These are phyloP conservation scores for Erinaceus europaeus DNA, from an alignment of 2,113 vertebrate genomes.

Conservation along the genomic window DNA sequence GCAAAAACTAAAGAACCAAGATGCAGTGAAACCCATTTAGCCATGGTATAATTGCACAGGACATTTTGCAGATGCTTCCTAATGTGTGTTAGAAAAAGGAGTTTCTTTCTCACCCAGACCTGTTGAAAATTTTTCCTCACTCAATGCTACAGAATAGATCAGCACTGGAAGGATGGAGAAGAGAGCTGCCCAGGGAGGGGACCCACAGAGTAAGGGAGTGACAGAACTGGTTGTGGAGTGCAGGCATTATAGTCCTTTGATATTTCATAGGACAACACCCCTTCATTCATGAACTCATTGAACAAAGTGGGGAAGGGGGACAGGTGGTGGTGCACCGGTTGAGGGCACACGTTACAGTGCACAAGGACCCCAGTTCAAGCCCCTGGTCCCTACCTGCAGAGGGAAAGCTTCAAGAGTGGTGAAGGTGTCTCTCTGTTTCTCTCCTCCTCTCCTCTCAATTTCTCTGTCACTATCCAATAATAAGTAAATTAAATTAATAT, in stretches of 20 bases:
- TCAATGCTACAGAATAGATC: neutral
- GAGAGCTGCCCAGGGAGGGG: neutral
- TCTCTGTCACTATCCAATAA: too few species aligned
- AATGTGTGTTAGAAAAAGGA: neutral
- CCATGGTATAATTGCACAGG: neutral
- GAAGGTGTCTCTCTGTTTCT: too few species aligned
- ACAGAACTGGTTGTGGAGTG: neutral
- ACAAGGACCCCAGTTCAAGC: too few species aligned
- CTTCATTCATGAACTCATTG: neutral
- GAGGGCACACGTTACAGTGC: too few species aligned
- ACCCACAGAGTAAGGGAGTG: neutral
- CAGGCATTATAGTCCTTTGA: neutral
- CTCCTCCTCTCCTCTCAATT: too few species aligned
- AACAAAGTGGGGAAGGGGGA: too few species aligned
- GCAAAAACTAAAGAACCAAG: neutral
- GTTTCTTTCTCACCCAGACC: neutral
- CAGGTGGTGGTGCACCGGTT: too few species aligned
- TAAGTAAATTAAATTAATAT: too few species aligned
- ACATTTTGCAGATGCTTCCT: neutral
- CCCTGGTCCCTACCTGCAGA: too few species aligned
- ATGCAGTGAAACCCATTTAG: neutral
- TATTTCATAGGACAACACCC: neutral
- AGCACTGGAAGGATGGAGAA: neutral
- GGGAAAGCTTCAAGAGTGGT: too few species aligned
- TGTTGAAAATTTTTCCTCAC: neutral